Base-by-base conservation (phyloP, 2,113 vertebrate species). In the Hippoglossus stenolepis region DNA sequence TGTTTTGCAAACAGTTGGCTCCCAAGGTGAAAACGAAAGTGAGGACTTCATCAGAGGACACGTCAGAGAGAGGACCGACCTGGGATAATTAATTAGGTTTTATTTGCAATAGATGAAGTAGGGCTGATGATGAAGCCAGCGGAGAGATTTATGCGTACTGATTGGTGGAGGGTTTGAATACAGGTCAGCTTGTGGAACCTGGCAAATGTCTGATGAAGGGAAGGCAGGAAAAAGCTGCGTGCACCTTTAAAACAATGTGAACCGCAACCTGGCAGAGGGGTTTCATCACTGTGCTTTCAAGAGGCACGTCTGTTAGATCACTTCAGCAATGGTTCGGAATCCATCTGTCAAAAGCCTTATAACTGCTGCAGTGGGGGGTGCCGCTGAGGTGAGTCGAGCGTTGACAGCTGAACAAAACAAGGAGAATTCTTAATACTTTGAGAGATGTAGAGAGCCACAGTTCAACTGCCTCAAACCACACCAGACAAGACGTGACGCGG, bases 91-190 rank as follows among this genome's bases (percentile, higher is more conserved):
- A 72, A 64, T 65, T 54, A 62, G 28, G 53, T 73, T 73, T 64
- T 40, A 79, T 45, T 43, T 77, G 75, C 38, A 60, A 20, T 14
- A 28, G 58, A 43, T 43, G 40, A 43, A 43, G 40, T 13, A 3
- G 40, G 40, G 40, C 40, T 43, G 40, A 43, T 43, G 40, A 43
- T 43, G 10, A 11, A 43, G 40, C 40, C 57, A 49, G 43, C 18
- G 49, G 31, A 62, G 59, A 67, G 80, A 85, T 82, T 85, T 86
- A 77, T 59, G 49, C 31, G 31, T 65, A 84, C 87, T 79, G 84
- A 87, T 81, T 64, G 56, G 35, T 57, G 24, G 43, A 53, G 35
- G 70, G 89, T 91, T 91, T 82, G 89, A 61, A 35, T 40, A 7
- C 43, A 73, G 89, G 86, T 90, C 89, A 87, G 38, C 17, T 13